Evolutionary conservation across 2,888 invertebrate species (phyloP), one percentile per base, ranked within the genome.

Genomic region (Antitype chi): DNA sequence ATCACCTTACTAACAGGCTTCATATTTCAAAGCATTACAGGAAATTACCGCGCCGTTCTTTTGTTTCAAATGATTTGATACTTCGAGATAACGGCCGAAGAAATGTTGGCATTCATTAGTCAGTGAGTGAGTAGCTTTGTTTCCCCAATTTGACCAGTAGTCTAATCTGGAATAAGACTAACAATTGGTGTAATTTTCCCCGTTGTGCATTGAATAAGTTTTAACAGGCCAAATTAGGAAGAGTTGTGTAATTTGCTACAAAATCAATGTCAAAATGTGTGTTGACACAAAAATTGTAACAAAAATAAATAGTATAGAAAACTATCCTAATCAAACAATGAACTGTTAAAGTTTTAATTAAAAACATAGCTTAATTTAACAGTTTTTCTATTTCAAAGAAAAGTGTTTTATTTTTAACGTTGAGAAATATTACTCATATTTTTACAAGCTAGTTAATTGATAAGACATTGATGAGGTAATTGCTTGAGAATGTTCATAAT

Each of bases 51-150:
- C 81, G 70, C 67, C 69, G 38, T 53, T 70, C 81, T 79, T 85
- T 88, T 88, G 84, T 87, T 85, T 89, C 86, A 71, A 63, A 80
- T 81, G 78, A 89, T 89, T 87, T 85, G 86, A 84, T 85, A 81
- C 72, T 76, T 75, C 66, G 25, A 81, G 89, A 87, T 87, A 87
- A 82, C 63, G 64, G n/a, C 23, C 23, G n/a, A 73, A 76, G 70
- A 78, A 81, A 83, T 70, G 47, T 66, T 28, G 23, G 25, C 62
- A 55, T 74, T 81, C 88, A 86, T 87, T 86, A 77, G 68, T 81
- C 70, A 76, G 6, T 74, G 43, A 68, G 57, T 8, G 57, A 60
- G 25, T 43, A 38, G 62, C 69, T 70, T 86, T 76, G 62, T 77
- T 59, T 57, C 15, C 8, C 43, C 55, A 49, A 71, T 60, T 75